These are phyloP conservation scores for Atethmia centrago DNA, from an alignment of 2,888 invertebrate species.

Conservation along the genomic window DNA sequence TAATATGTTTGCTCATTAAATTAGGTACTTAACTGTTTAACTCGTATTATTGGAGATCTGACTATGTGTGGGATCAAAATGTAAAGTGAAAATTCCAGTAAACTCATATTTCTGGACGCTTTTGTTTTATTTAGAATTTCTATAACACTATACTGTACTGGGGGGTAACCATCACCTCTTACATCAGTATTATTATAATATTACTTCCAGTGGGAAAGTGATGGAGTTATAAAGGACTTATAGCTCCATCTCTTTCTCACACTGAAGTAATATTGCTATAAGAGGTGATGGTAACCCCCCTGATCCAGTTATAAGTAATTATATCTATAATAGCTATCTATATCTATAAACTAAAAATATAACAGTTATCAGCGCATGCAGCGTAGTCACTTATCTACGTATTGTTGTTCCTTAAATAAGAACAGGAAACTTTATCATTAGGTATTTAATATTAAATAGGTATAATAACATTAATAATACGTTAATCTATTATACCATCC, in stretches of 20 bases:
- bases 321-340: not conserved
- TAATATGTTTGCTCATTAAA: slow-evolving; percentile 71
- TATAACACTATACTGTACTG: not conserved
- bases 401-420: slow-evolving; percentile 41
- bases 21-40: slow-evolving; percentile 63
- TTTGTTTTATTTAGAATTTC: slow-evolving; percentile 55
- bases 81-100: slow-evolving; percentile 60
- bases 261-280: too few relatives aligned
- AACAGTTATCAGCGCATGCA: slow-evolving; percentile 49
- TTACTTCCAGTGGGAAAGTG: too few relatives aligned
- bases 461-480: slow-evolving; percentile 71
- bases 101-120: slow-evolving; percentile 55
- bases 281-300: too few relatives aligned
- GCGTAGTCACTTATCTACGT: slow-evolving; percentile 1
- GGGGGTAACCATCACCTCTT: too few relatives aligned
- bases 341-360: slow-evolving; percentile 37
- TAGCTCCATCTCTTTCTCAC: too few relatives aligned
- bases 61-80: slow-evolving; percentile 64
- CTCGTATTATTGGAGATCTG: slow-evolving; percentile 60
- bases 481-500: slow-evolving; percentile 85
- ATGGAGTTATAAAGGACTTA: too few relatives aligned
- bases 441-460: slow-evolving; percentile 22
- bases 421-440: slow-evolving; percentile 34
- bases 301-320: slow-evolving; percentile 15
- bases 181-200: too few relatives aligned